These are phyloP conservation scores for Ochotona princeps DNA, from an alignment of 2,113 vertebrate species.

Conservation along the genomic window DNA sequence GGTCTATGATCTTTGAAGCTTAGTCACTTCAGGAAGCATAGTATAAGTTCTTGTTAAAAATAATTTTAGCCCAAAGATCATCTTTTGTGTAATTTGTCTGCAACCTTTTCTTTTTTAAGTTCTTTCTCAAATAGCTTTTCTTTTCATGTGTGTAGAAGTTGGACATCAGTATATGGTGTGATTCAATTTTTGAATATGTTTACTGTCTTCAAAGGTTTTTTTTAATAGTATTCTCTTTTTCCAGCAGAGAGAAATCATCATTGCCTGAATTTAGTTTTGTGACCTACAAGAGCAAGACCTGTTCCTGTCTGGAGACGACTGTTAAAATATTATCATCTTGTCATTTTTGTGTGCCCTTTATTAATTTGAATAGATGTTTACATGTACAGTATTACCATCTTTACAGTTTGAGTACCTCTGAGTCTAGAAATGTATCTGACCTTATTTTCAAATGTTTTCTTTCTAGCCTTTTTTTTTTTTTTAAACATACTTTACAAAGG, in stretches of 20 bases:
- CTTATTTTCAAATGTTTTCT: slow-evolving; percentile 61
- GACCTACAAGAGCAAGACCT: slow-evolving; percentile 78
- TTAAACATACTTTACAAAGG: slow-evolving; percentile 57
- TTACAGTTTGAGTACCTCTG: slow-evolving; percentile 64
- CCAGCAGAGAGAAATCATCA: slow-evolving; percentile 80
- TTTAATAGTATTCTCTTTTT: slow-evolving; percentile 83
- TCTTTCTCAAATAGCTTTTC: slow-evolving; percentile 43
- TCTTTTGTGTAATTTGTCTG: slow-evolving; percentile 34
- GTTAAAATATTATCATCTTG: slow-evolving; percentile 73
- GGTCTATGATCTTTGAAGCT: not conserved
- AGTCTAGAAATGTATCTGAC: slow-evolving; percentile 69
- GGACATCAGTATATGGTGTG: slow-evolving; percentile 56
- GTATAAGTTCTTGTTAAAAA: slow-evolving; percentile 47
- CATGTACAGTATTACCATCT: slow-evolving; percentile 70
- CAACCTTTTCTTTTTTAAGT: slow-evolving; percentile 58
- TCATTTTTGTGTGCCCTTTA: slow-evolving; percentile 69
- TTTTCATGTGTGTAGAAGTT: slow-evolving; percentile 57
- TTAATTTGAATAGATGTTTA: slow-evolving; percentile 74
- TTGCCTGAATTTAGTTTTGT: slow-evolving; percentile 82
- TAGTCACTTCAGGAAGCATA: slow-evolving; percentile 35
- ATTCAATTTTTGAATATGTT: slow-evolving; percentile 63
- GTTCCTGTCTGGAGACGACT: slow-evolving; percentile 80
- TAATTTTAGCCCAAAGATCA: slow-evolving; percentile 47
- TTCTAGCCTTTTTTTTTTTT: slow-evolving; percentile 64
- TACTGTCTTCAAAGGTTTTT: slow-evolving; percentile 56